Conservation (phyloP, 2,888 invertebrate species). For the Ellobium chinense region DNA sequence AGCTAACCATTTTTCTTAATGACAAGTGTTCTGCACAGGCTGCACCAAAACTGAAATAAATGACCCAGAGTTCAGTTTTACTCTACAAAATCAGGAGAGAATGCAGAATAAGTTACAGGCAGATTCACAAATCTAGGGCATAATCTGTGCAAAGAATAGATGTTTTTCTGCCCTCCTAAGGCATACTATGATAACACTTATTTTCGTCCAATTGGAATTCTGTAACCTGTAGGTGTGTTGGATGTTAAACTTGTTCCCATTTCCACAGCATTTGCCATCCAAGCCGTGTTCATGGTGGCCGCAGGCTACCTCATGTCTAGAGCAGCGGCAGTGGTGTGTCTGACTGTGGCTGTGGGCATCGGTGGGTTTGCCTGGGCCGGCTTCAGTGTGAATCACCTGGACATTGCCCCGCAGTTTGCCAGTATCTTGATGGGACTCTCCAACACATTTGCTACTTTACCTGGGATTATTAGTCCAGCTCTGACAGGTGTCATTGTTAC, state of each 20-base stretch:
- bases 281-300: slow-evolving; percentile 91
- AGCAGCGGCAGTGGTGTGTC: slow-evolving; percentile 84
- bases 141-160: too few species aligned
- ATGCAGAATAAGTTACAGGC: too few species aligned
- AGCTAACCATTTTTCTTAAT: too few species aligned
- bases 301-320: slow-evolving; percentile 88
- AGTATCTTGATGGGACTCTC: slow-evolving; percentile 94
- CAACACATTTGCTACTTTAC: slow-evolving; percentile 93
- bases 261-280: slow-evolving; percentile 84
- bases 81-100: too few species aligned
- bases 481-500: slow-evolving; percentile 89
- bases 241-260: neutral
- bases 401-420: slow-evolving; percentile 93
- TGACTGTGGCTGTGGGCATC: slow-evolving; percentile 92
- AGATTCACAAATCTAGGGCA: too few species aligned
- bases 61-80: too few species aligned
- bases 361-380: slow-evolving; percentile 96
- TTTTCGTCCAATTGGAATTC: too few species aligned
- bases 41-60: too few species aligned
- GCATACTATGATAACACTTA: too few species aligned
- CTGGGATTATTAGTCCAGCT: slow-evolving; percentile 93
- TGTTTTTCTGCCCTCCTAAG: too few species aligned
- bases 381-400: slow-evolving; percentile 86
- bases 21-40: too few species aligned
- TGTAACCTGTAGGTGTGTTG: too few species aligned